Evolutionary conservation across 1,140 invertebrate genomes (phyloP), one percentile per base, ranked within the genome.

Genomic region (Drosophila rhopaloa): DNA sequence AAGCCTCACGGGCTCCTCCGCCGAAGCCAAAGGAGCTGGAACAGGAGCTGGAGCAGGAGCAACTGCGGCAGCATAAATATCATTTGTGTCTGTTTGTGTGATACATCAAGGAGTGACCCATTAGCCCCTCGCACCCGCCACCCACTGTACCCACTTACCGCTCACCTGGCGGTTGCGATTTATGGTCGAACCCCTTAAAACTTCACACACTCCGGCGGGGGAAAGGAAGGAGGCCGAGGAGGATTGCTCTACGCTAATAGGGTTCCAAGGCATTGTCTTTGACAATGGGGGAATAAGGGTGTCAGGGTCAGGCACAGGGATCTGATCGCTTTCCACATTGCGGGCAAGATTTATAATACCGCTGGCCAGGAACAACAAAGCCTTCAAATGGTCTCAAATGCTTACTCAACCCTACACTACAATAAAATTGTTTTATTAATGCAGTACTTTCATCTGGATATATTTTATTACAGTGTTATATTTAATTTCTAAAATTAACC

Each of bases 81-180:
- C 80, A 89, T 89, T 88, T 88, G 76, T 82, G 84, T 83, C 71
- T 83, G 79, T 83, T 75, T 88, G 76, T 83, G 84, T 80, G 83
- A 88, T 77, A 86, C 83, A 86, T 88, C 83, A 86, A 65, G 76
- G 54, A 55, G 54, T 44, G 65, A 72, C 68, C 68, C 68, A 72
- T 72, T 72, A 72, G 51, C 43, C 65, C 65, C 43, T 51, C 65
- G 11, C 29, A 47, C 16, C 35, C 61, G 16, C 27, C 19, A 24
- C n/a, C 32, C 51, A 32, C 3, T 32, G 41, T 8, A 38, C 38
- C 40, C 55, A 47, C 59, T 40, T 41, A 35, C 61, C 57, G 66
- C 81, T 79, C 79, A 88, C 83, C 83, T 86, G 82, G 71, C 66
- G 66, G 71, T 66, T 88, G 83, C 83, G 80, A 86, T 86, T 86